Conservation (phyloP, 2,113 vertebrate genomes). For the Pogona vitticeps region DNA sequence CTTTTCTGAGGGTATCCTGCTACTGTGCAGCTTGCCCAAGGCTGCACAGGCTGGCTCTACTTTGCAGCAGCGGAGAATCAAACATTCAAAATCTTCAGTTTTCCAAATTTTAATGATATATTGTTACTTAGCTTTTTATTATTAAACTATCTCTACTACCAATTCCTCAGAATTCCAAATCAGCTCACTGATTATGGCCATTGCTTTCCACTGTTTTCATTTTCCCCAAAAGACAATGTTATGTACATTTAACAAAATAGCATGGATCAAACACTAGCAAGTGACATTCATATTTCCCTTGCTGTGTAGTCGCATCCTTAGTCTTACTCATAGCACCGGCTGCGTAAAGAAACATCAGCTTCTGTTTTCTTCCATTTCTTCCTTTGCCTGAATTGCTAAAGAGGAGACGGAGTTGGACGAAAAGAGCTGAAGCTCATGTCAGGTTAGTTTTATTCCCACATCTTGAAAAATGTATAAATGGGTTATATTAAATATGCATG, state of each 20-base stretch:
- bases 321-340: neutral
- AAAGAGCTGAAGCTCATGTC: constrained; percentile 17
- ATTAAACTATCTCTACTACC: neutral
- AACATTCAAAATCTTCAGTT: neutral
- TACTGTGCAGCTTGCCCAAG: too few relatives aligned
- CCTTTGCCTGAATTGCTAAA: constrained; percentile 12
- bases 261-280: neutral
- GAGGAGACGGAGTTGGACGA: constrained; percentile 22
- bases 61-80: too few relatives aligned
- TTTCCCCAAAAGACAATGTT: constrained; percentile 20
- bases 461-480: constrained; percentile 32
- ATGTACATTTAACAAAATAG: neutral
- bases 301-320: neutral
- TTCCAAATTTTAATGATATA: neutral
- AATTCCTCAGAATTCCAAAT: neutral
- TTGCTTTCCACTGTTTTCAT: neutral
- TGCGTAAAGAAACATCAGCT: constrained; percentile 31
- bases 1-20: too few relatives aligned
- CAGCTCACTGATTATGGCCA: neutral
- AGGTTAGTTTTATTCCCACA: constrained; percentile 33
- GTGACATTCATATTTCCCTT: neutral
- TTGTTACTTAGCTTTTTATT: neutral
- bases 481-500: neutral
- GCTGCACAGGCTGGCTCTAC: too few relatives aligned
- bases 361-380: constrained; percentile 40